phyloP scores from a whole-genome alignment of 1,140 invertebrate genomes.

The Camponotus pennsylvanicus region DNA sequence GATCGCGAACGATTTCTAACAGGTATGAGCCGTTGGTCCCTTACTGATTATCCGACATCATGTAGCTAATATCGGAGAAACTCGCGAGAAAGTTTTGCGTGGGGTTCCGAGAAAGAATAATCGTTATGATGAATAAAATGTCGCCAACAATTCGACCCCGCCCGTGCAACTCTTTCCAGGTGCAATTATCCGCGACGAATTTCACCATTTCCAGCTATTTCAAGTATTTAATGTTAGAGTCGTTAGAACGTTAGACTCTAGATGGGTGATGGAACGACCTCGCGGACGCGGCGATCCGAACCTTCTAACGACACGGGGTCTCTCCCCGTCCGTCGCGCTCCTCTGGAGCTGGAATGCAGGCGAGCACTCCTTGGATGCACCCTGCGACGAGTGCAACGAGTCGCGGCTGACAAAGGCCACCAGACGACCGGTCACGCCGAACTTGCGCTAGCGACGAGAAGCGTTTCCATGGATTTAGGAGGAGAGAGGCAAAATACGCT shows the following conservation, averaged over 20 bases:
- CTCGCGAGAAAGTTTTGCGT: constrained; percentile 25
- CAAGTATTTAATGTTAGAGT: constrained; percentile 27
- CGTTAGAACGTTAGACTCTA: constrained; percentile 31
- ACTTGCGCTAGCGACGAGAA: constrained; percentile 30
- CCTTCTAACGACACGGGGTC: constrained; percentile 37
- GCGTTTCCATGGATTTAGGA: constrained; percentile 6
- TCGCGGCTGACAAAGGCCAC: constrained; percentile 65
- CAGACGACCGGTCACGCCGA: constrained; percentile 62
- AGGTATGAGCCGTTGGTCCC: background rate
- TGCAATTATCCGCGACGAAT: constrained; percentile 7
- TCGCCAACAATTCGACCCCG: constrained; percentile 29
- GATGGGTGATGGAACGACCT: constrained; percentile 3
- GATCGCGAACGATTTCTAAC: constrained; percentile 34
- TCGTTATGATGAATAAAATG: constrained; percentile 29
- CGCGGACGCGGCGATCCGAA: background rate
- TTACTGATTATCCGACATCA: background rate
- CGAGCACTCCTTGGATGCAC: constrained; percentile 69
- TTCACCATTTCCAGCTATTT: constrained; percentile 28
- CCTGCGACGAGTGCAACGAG: constrained; percentile 40
- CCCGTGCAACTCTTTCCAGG: background rate
- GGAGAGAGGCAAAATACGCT: background rate
- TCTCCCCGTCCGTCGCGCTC: constrained; percentile 23
- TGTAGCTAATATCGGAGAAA: constrained; percentile 34
- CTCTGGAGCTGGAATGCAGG: constrained; percentile 62
- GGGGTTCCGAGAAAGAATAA: constrained; percentile 6